Evolutionary conservation across 2,797 vertebrate species (phyloP).

Genomic region (Phrynocephalus guinanensis): DNA sequence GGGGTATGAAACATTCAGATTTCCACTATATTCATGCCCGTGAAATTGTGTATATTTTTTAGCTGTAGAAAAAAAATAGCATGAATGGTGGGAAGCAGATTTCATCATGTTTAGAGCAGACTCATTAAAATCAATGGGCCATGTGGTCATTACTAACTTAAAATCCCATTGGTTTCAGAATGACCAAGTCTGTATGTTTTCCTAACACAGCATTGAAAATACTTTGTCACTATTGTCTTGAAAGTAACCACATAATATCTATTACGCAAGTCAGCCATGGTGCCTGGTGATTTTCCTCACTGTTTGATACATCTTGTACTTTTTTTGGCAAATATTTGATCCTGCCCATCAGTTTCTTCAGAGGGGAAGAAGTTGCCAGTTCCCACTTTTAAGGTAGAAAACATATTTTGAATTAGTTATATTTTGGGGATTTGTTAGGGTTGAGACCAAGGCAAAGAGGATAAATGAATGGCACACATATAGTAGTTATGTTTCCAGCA

Average conservation of each 20-base stretch:
- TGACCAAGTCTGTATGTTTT: background rate
- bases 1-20: background rate
- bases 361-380: background rate
- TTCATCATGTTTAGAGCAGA: background rate
- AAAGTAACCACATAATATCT: background rate
- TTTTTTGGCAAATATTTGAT: background rate
- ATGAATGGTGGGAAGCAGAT: background rate
- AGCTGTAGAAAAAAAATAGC: constrained; percentile 1
- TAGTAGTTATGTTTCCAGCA: background rate
- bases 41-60: constrained; percentile 1
- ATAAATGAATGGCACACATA: no score
- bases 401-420: background rate
- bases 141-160: background rate
- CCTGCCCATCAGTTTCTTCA: no score
- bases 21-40: background rate
- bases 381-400: background rate
- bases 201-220: background rate
- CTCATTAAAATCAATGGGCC: background rate
- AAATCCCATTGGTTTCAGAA: background rate
- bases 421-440: background rate
- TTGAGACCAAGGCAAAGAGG: background rate
- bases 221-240: background rate
- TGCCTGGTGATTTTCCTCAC: background rate
- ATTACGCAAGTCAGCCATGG: background rate
- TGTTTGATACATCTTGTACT: background rate